A percentile compares a stretch with the other conserved stretches of the same genome.
Evolutionary conservation across 2,113 vertebrate species (phyloP).

Genomic region (Strix aluco): DNA sequence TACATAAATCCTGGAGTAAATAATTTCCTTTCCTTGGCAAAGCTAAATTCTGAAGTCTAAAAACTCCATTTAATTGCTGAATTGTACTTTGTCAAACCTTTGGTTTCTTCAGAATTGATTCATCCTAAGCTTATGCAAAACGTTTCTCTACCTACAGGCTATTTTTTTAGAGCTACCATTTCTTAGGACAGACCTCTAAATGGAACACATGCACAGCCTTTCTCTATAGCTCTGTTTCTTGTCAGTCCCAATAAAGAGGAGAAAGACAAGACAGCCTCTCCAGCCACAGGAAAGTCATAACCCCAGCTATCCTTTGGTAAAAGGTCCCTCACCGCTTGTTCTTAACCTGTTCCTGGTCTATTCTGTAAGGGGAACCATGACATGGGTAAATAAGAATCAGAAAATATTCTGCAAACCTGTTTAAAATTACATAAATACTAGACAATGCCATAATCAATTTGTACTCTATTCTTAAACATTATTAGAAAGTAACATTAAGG

Average conservation of each 20-base stretch:
- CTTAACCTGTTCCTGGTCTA: not conserved
- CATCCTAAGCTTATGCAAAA: not conserved
- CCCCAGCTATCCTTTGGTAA: not conserved
- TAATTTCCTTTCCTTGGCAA: not conserved
- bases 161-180: not conserved
- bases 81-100: not conserved
- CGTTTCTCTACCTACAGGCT: not conserved
- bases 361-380: not conserved
- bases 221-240: constrained; percentile 1
- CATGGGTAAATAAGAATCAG: not conserved
- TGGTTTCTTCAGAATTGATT: not conserved
- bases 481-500: not conserved
- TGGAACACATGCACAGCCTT: not conserved
- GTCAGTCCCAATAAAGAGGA: not conserved
- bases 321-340: not conserved
- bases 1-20: not conserved
- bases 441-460: not conserved
- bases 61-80: not conserved
- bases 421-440: not conserved
- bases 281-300: not conserved
- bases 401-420: not conserved
- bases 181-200: not conserved
- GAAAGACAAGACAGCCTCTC: not conserved
- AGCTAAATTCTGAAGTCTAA: not conserved
- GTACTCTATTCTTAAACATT: not conserved